These are phyloP conservation scores for Argopecten irradians DNA, from an alignment of 1,140 invertebrate genomes.

Conservation along the genomic window DNA sequence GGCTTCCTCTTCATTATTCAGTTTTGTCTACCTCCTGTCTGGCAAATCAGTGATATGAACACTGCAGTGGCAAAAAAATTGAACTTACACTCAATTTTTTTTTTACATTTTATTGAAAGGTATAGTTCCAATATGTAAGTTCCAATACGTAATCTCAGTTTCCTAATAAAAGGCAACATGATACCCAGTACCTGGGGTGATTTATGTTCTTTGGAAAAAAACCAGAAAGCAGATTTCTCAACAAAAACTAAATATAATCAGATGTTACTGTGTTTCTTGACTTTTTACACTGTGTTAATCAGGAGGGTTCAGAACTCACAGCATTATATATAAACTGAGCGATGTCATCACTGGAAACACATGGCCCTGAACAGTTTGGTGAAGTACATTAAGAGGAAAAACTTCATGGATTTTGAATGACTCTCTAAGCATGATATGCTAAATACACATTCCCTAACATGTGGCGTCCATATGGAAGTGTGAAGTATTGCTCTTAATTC, in stretches of 20 bases:
- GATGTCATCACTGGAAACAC: neutral
- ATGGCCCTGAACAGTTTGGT: neutral
- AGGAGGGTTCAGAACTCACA: neutral
- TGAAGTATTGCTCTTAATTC: neutral
- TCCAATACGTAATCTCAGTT: neutral
- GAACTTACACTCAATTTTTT: too few species aligned
- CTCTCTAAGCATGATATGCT: neutral
- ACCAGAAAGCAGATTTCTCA: neutral
- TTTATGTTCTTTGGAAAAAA: neutral
- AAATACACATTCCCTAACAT: neutral
- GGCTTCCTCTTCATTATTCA: too few species aligned
- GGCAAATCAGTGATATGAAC: neutral
- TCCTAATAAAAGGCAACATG: neutral
- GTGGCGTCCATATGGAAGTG: neutral
- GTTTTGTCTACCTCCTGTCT: too few species aligned
- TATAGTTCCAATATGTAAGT: neutral
- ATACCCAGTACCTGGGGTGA: neutral
- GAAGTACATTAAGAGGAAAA: neutral
- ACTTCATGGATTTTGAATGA: neutral
- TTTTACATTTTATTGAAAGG: neutral
- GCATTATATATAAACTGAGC: too few species aligned
- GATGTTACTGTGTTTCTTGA: neutral
- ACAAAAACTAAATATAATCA: neutral
- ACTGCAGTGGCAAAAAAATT: too few species aligned
- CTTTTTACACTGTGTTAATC: neutral